Evolutionary conservation across 2,113 vertebrate species (phyloP).

Genomic region (Cephalopholis sonnerati): DNA sequence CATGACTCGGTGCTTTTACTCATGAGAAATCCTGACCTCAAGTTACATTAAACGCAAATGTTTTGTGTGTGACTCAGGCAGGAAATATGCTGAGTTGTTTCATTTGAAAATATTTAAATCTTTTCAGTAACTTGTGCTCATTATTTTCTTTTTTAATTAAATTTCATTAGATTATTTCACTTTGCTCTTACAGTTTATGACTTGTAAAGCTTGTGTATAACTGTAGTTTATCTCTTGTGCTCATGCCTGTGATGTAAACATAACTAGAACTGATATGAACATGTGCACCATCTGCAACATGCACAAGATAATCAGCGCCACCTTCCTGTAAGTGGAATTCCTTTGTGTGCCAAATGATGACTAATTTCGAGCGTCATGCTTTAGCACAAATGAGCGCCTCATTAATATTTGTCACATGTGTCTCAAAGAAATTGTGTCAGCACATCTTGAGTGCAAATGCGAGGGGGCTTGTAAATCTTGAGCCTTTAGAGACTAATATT

Average conservation of each 20-base stretch:
- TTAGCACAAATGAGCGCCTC: constrained; percentile 45
- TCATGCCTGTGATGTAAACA: constrained; percentile 24
- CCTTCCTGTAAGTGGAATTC: constrained; percentile 8
- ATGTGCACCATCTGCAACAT: constrained; percentile 25
- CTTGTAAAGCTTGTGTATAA: constrained; percentile 6
- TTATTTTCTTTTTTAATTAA: not conserved
- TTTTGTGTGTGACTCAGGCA: constrained; percentile 40
- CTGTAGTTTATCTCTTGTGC: not conserved
- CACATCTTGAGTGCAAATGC: constrained; percentile 82
- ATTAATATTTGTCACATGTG: constrained; percentile 74
- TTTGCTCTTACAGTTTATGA: not conserved
- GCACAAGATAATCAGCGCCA: not conserved
- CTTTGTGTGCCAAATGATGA: constrained; percentile 46
- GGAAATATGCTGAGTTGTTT: constrained; percentile 45
- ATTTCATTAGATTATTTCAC: not conserved
- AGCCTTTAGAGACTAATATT: constrained; percentile 77
- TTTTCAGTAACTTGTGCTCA: not conserved
- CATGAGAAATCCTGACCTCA: constrained; percentile 57
- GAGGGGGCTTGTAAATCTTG: constrained; percentile 66
- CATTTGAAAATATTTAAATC: constrained; percentile 2
- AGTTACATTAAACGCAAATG: constrained; percentile 41
- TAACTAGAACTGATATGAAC: constrained; percentile 7
- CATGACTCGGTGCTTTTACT: constrained; percentile 45
- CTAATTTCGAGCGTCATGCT: constrained; percentile 34
- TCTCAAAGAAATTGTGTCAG: constrained; percentile 59